A percentile compares a stretch with the other conserved stretches of the same genome.
These are phyloP conservation scores for Tympanoctomys barrerae DNA, from an alignment of 2,797 vertebrate species.

Conservation along the genomic window DNA sequence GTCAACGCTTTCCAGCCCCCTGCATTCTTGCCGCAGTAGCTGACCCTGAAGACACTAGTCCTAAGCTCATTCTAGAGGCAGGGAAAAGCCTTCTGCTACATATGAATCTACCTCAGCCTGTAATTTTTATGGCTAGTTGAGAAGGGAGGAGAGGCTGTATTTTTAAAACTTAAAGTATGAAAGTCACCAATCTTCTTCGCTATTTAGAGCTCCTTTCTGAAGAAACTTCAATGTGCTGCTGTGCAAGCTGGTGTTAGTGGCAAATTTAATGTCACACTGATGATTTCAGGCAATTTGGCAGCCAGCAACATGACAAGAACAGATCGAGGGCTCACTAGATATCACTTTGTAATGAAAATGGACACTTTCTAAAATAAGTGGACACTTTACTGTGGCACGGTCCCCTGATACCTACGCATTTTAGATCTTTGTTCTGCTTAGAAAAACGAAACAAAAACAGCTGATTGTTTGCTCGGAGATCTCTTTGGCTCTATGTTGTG, in stretches of 20 bases:
- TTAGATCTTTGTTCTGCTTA: slow-evolving; percentile 9
- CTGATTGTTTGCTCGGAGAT: neutral
- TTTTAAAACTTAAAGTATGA: slow-evolving; percentile 53
- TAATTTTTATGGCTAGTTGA: slow-evolving; percentile 27
- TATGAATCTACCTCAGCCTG: neutral
- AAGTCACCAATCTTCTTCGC: slow-evolving; percentile 15
- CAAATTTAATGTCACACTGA: neutral
- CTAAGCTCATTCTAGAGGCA: neutral
- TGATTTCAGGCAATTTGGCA: neutral
- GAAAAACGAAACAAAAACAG: neutral
- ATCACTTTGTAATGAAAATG: neutral
- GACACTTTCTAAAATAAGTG: neutral
- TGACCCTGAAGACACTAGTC: neutral
- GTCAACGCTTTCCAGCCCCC: neutral
- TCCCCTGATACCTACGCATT: neutral
- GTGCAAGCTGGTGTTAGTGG: slow-evolving; percentile 30
- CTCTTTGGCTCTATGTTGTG: neutral
- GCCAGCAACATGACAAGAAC: slow-evolving; percentile 6
- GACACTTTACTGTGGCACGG: neutral
- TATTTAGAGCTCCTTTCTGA: slow-evolving; percentile 37
- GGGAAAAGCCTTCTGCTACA: neutral
- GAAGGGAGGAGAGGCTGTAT: neutral
- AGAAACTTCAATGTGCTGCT: neutral
- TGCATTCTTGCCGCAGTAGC: too few relatives aligned
- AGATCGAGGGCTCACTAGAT: neutral